A percentile compares a stretch with the other conserved stretches of the same genome.
Conservation (phyloP, 2,113 vertebrate species). For the Myiopsitta monachus region DNA sequence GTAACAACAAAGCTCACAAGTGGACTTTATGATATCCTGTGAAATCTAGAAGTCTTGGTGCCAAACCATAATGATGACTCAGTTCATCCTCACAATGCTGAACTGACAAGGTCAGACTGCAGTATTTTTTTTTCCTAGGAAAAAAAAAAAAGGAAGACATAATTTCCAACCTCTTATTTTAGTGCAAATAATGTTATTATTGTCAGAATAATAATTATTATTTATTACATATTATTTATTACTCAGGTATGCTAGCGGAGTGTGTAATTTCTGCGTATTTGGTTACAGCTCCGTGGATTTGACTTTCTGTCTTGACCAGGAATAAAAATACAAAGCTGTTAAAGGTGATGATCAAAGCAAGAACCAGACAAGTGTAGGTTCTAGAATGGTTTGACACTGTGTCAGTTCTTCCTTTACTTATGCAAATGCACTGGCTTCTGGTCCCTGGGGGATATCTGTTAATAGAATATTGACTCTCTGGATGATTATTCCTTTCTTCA, state of each 20-base stretch:
- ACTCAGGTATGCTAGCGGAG: neutral
- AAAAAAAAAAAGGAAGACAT: neutral
- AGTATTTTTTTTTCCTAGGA: neutral
- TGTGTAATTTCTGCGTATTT: neutral
- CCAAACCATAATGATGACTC: neutral
- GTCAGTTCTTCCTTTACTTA: neutral
- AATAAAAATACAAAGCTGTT: neutral
- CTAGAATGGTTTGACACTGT: rapidly evolving
- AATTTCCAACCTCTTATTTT: neutral
- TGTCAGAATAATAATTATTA: neutral
- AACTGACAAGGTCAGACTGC: neutral
- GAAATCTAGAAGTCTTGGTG: neutral
- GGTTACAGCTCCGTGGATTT: neutral
- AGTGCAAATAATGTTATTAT: neutral
- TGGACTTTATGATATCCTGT: neutral
- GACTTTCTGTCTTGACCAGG: neutral
- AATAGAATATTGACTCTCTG: neutral
- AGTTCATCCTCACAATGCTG: neutral
- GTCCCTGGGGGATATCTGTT: neutral
- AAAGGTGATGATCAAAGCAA: neutral
- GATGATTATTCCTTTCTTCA: neutral
- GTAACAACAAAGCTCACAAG: neutral
- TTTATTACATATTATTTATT: neutral
- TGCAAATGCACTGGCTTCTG: neutral
- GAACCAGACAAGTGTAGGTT: rapidly evolving